A percentile compares a stretch with the other conserved stretches of the same genome.
phyloP scores from a whole-genome alignment of 2,113 vertebrate genomes.

The Cisticola juncidis region DNA sequence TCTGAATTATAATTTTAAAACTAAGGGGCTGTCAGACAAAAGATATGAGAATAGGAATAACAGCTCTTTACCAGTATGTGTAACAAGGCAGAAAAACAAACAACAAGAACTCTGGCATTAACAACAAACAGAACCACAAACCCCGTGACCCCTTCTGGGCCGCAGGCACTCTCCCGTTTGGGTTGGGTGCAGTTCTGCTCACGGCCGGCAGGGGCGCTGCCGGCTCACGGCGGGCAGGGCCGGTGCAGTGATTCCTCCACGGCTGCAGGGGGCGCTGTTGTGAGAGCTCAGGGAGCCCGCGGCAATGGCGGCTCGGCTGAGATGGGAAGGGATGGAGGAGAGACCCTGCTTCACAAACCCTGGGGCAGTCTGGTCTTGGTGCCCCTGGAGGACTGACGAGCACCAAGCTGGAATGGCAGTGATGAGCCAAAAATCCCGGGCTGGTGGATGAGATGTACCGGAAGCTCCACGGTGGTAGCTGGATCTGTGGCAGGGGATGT shows the following conservation, averaged over 20 bases:
- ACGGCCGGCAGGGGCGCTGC: background rate
- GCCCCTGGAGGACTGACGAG: background rate
- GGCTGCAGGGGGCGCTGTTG: background rate
- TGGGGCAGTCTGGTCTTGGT: background rate
- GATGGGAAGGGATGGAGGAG: background rate
- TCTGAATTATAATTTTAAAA: background rate
- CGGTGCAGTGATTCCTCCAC: background rate
- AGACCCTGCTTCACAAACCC: background rate
- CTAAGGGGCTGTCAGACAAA: background rate
- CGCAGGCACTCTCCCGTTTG: background rate
- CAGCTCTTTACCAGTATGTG: background rate
- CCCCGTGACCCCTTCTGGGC: background rate
- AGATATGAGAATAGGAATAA: background rate
- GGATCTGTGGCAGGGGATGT: background rate
- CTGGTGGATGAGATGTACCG: background rate
- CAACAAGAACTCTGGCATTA: too few species aligned
- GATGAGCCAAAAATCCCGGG: background rate
- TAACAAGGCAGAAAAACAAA: background rate
- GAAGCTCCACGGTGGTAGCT: background rate
- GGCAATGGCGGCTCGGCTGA: accelerated
- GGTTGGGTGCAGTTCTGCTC: background rate
- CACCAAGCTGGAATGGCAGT: background rate
- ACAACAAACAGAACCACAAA: background rate
- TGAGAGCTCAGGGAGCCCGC: accelerated
- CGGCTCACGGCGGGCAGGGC: background rate